phyloP scores from a whole-genome alignment of 2,113 vertebrate genomes.

The Corythornis vintsioides region DNA sequence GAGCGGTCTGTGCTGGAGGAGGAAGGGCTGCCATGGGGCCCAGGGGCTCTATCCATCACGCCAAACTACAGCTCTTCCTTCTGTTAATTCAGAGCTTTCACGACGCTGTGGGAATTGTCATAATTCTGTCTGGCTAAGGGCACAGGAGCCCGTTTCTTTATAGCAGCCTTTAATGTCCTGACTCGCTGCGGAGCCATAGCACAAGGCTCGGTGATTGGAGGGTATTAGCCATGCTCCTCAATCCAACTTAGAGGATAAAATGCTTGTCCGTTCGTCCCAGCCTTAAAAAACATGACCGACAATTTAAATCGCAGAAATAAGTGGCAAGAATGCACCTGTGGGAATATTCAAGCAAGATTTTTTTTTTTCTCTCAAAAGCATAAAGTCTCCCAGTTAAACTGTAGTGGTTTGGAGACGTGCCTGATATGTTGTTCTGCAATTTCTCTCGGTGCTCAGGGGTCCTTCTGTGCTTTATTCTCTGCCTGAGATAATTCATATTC shows the following conservation, averaged over 20 bases:
- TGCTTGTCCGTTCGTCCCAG: not conserved
- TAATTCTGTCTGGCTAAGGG: conserved; percentile 22
- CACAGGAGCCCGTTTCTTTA: conserved; percentile 19
- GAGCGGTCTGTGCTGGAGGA: fast-evolving
- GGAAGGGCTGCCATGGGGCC: not conserved
- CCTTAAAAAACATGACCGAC: conserved; percentile 8
- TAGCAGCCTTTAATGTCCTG: not conserved
- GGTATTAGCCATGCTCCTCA: not conserved
- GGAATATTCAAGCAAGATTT: not conserved
- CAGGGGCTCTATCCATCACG: not conserved
- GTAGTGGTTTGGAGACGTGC: not conserved
- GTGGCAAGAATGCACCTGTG: not conserved
- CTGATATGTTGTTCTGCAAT: not conserved
- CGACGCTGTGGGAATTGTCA: not conserved
- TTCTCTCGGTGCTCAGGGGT: not conserved
- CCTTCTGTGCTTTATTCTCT: conserved; percentile 30
- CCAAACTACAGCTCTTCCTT: not conserved
- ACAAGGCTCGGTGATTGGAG: not conserved
- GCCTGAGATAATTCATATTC: conserved; percentile 56
- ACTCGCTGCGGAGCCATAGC: not conserved
- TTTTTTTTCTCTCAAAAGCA: conserved; percentile 7
- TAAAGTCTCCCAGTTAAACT: not conserved
- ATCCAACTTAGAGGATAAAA: not conserved
- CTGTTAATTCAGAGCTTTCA: not conserved
- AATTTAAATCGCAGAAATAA: not conserved